phyloP scores from a whole-genome alignment of 1,140 invertebrate genomes.

The Bombus vancouverensis region DNA sequence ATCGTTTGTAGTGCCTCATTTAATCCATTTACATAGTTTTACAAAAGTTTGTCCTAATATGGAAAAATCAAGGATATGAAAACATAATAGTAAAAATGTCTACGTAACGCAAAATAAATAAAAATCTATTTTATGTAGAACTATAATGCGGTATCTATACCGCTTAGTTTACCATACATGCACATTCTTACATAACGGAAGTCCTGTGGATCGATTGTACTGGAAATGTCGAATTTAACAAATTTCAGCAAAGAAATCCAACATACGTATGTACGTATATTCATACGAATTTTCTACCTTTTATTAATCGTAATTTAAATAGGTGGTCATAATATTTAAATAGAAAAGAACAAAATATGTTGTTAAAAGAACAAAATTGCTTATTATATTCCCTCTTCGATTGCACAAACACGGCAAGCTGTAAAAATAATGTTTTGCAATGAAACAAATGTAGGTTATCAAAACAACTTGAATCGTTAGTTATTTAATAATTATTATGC shows the following conservation, averaged over 20 bases:
- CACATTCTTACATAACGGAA: conserved; percentile 44
- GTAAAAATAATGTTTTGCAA: neutral
- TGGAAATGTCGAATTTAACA: conserved; percentile 7
- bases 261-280: too few relatives aligned
- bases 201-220: conserved; percentile 39
- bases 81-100: too few relatives aligned
- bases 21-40: neutral
- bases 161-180: conserved; percentile 31
- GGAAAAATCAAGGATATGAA: neutral
- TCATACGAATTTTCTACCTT: neutral
- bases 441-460: neutral
- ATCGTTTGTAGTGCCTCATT: neutral
- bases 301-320: neutral
- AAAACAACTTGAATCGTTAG: neutral
- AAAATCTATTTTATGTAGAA: conserved; percentile 9
- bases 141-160: conserved; percentile 28
- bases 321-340: too few relatives aligned
- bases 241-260: neutral
- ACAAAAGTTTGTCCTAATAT: too few relatives aligned
- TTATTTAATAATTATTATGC: neutral
- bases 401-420: neutral
- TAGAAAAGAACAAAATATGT: neutral
- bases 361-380: neutral
- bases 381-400: neutral
- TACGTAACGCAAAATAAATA: neutral